A percentile compares a stretch with the other conserved stretches of the same genome.
phyloP scores from a whole-genome alignment of 1,140 invertebrate species.

The Parasteatoda tepidariorum region DNA sequence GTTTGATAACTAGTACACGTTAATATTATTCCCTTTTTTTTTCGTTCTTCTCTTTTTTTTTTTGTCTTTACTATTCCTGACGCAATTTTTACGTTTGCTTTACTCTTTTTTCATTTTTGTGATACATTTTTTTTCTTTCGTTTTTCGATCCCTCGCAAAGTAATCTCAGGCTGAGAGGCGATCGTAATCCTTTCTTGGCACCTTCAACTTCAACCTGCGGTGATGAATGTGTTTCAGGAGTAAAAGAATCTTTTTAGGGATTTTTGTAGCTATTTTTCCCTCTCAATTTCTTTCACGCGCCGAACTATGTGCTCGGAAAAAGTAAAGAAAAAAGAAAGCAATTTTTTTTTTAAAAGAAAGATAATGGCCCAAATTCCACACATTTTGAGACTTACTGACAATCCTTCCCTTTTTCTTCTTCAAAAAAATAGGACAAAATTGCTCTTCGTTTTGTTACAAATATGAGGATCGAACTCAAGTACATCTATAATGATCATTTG shows the following conservation, averaged over 20 bases:
- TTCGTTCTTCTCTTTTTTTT: background rate
- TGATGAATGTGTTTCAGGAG: slow-evolving; percentile 44
- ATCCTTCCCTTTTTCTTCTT: background rate
- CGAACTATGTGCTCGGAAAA: background rate
- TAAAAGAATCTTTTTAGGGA: slow-evolving; percentile 6
- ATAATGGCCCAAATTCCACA: slow-evolving; percentile 29
- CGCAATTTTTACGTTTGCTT: background rate
- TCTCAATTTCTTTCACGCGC: slow-evolving; percentile 13
- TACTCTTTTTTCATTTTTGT: background rate
- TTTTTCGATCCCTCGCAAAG: slow-evolving; percentile 15
- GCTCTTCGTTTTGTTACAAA: background rate
- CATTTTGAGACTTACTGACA: slow-evolving; percentile 20
- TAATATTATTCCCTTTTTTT: background rate
- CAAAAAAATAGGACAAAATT: background rate
- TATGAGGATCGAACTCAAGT: background rate
- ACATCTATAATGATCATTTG: background rate
- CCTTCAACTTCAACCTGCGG: slow-evolving; percentile 31
- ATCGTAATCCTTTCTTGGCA: slow-evolving; percentile 55
- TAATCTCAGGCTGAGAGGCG: slow-evolving; percentile 51
- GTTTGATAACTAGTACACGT: slow-evolving; percentile 3
- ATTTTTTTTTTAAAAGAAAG: background rate
- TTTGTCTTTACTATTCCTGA: background rate
- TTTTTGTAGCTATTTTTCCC: slow-evolving; percentile 26
- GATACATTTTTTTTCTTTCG: background rate
- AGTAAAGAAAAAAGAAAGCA: background rate